Evolutionary conservation across 2,797 vertebrate genomes (phyloP).

Genomic region (Podarcis siculus): DNA sequence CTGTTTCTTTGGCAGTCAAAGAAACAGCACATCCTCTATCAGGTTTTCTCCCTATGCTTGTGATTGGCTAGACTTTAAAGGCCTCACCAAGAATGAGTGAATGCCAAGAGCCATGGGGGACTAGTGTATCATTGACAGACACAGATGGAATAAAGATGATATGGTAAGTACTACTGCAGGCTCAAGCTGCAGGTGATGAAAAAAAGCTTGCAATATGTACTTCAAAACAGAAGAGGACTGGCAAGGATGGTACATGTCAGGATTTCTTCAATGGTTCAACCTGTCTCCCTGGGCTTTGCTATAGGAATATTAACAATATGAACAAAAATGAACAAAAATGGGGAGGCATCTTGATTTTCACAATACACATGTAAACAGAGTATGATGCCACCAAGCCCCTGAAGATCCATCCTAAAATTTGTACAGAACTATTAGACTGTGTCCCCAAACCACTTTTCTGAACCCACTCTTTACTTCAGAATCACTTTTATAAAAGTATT

Average conservation of each 20-base stretch:
- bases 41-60: slow-evolving; percentile 16
- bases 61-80: slow-evolving; percentile 21
- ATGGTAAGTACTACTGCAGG: neutral
- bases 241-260: neutral
- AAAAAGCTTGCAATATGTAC: neutral
- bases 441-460: neutral
- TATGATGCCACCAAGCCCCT: neutral
- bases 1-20: neutral
- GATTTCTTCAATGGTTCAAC: neutral
- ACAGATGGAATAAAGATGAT: slow-evolving; percentile 20
- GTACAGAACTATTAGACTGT: neutral
- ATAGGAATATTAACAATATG: neutral
- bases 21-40: slow-evolving; percentile 15
- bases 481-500: neutral
- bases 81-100: slow-evolving; percentile 24
- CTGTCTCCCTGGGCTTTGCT: neutral
- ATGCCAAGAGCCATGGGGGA: neutral
- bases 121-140: neutral
- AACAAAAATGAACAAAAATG: neutral
- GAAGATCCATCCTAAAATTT: neutral
- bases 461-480: neutral
- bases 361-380: neutral
- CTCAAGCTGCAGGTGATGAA: neutral
- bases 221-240: slow-evolving; percentile 1
- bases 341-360: neutral